phyloP scores from a whole-genome alignment of 1,140 invertebrate species.

The Panagrolaimus sp. region DNA sequence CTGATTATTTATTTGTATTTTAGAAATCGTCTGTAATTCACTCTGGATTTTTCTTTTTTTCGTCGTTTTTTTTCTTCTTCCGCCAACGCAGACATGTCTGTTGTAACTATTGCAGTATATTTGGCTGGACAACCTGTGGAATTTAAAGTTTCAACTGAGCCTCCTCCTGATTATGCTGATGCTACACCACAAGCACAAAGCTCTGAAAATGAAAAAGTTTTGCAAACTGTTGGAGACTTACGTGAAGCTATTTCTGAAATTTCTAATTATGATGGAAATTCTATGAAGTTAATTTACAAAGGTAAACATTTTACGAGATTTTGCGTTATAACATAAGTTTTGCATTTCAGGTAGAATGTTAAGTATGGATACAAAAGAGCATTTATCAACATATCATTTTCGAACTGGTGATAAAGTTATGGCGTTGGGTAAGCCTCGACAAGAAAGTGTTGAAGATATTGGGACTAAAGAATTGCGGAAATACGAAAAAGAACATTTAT shows the following conservation, averaged over 20 bases:
- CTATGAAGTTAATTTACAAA: constrained; percentile 11
- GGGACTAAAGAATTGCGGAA: neutral
- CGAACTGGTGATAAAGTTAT: constrained; percentile 7
- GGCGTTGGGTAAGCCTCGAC: neutral
- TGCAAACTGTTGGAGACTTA: neutral
- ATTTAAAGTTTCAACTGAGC: constrained; percentile 2
- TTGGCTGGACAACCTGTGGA: neutral
- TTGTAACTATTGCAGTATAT: too few species aligned
- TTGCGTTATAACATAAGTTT: constrained; percentile 6
- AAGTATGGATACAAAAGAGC: neutral
- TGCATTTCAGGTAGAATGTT: neutral
- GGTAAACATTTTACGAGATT: neutral
- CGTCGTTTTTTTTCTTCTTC: too few species aligned
- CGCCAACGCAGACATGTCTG: too few species aligned
- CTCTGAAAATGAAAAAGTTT: neutral
- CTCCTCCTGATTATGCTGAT: constrained; percentile 2
- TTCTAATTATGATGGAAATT: neutral
- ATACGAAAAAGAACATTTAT: constrained; percentile 5
- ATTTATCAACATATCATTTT: constrained; percentile 1
- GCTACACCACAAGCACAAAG: neutral
- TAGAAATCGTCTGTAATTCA: too few species aligned
- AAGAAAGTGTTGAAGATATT: neutral
- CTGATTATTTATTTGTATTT: too few species aligned
- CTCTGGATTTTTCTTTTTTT: too few species aligned
- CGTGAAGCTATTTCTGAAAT: neutral